phyloP scores from a whole-genome alignment of 2,797 vertebrate species.

The Etheostoma perlongum region DNA sequence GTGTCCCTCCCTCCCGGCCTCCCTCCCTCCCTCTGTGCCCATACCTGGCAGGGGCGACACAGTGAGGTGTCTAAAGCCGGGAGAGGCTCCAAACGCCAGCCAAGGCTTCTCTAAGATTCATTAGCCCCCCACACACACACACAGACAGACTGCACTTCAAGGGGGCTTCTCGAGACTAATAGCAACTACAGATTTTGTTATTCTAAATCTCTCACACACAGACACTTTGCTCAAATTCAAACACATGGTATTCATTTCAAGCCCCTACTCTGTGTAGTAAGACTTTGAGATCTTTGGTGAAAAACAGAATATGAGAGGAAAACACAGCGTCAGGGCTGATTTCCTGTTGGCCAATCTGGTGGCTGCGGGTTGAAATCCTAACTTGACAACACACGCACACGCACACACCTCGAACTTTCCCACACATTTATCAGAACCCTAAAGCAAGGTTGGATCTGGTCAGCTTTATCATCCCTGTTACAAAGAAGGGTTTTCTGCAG shows the following conservation, averaged over 20 bases:
- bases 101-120: slow-evolving; percentile 71
- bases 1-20: slow-evolving; percentile 21
- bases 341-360: slow-evolving; percentile 79
- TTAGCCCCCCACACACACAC: slow-evolving; percentile 56
- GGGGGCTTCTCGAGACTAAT: slow-evolving; percentile 79
- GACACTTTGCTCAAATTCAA: slow-evolving; percentile 70
- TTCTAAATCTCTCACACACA: slow-evolving; percentile 75
- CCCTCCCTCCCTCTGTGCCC: slow-evolving; percentile 41
- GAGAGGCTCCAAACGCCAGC: slow-evolving; percentile 62
- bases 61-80: slow-evolving; percentile 65
- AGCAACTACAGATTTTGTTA: slow-evolving; percentile 84
- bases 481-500: slow-evolving; percentile 11
- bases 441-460: slow-evolving; percentile 6
- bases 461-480: slow-evolving; percentile 8
- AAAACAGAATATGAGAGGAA: slow-evolving; percentile 82
- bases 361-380: slow-evolving; percentile 65
- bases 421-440: slow-evolving; percentile 61
- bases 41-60: slow-evolving; percentile 60
- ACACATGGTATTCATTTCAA: slow-evolving; percentile 84
- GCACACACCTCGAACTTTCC: slow-evolving; percentile 69
- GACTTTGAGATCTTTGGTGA: slow-evolving; percentile 77
- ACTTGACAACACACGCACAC: slow-evolving; percentile 16
- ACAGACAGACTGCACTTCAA: slow-evolving; percentile 59
- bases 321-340: slow-evolving; percentile 78
- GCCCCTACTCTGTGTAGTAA: slow-evolving; percentile 62